Conservation (phyloP, 2,113 vertebrate species). For the Campylomormyrus tamandua region DNA sequence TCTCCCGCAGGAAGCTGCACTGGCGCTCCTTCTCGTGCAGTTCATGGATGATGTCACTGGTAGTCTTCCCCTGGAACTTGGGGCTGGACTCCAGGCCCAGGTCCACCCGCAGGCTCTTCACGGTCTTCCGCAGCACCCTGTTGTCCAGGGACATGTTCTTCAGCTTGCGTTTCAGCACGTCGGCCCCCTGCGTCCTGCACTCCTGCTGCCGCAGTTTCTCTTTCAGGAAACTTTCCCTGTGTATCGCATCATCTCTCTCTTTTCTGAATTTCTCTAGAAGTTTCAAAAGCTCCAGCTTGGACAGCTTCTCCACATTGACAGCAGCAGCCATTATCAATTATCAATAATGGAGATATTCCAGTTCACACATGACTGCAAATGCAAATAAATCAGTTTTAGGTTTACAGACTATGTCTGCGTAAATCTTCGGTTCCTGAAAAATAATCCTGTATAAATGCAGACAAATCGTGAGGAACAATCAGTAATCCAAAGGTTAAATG, state of each 20-base stretch:
- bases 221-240: constrained; percentile 52
- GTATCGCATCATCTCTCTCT: constrained; percentile 65
- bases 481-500: constrained; percentile 6
- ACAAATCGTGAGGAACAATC: not conserved
- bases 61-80: constrained; percentile 61
- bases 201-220: constrained; percentile 62
- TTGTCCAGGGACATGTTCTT: constrained; percentile 58
- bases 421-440: not conserved
- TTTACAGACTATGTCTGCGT: not conserved
- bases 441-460: not conserved
- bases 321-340: constrained; percentile 45
- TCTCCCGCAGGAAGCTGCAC: constrained; percentile 55
- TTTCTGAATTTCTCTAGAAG: constrained; percentile 64
- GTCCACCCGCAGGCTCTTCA: constrained; percentile 59
- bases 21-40: constrained; percentile 60
- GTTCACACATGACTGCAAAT: not conserved
- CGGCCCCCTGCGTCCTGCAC: constrained; percentile 50
- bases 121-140: constrained; percentile 61
- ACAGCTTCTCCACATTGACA: constrained; percentile 50
- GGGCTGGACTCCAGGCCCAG: constrained; percentile 63
- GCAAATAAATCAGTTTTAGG: not conserved
- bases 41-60: constrained; percentile 63
- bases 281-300: constrained; percentile 61
- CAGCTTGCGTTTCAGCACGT: constrained; percentile 60
- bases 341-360: constrained; percentile 19